Evolutionary conservation across 2,113 vertebrate species (phyloP).

Genomic region (Lampris incognitus): DNA sequence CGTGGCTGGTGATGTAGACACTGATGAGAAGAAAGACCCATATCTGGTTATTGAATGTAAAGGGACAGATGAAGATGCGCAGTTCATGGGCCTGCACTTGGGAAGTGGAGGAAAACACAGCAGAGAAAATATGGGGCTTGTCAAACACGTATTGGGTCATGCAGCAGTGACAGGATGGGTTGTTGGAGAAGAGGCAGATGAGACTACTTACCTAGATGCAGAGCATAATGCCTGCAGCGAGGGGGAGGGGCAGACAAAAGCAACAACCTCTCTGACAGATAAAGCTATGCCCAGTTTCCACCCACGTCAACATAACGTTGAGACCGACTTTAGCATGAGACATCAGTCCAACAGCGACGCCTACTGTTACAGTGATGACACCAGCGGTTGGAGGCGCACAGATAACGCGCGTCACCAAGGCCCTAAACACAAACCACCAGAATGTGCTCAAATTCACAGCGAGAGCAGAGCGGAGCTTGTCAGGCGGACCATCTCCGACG

Average conservation of each 20-base stretch:
- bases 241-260: background rate
- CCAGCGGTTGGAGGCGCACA: background rate
- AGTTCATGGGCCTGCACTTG: background rate
- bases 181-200: slow-evolving; percentile 1
- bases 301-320: background rate
- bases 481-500: slow-evolving; percentile 1
- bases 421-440: background rate
- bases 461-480: background rate
- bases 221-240: background rate
- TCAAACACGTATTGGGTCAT: background rate
- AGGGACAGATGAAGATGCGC: slow-evolving; percentile 19
- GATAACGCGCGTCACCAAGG: background rate
- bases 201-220: background rate
- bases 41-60: slow-evolving; percentile 45
- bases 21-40: slow-evolving; percentile 23
- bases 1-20: background rate
- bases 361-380: slow-evolving; percentile 58
- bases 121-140: background rate
- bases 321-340: background rate
- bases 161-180: background rate
- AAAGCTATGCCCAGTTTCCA: background rate
- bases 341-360: slow-evolving; percentile 47
- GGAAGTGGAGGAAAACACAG: slow-evolving; percentile 4
- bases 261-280: background rate
- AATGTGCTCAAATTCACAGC: background rate